Percentiles rank a stretch among this genome's conserved stretches.
Evolutionary conservation across 2,113 vertebrate genomes (phyloP).

Genomic region (Isurus oxyrinchus): DNA sequence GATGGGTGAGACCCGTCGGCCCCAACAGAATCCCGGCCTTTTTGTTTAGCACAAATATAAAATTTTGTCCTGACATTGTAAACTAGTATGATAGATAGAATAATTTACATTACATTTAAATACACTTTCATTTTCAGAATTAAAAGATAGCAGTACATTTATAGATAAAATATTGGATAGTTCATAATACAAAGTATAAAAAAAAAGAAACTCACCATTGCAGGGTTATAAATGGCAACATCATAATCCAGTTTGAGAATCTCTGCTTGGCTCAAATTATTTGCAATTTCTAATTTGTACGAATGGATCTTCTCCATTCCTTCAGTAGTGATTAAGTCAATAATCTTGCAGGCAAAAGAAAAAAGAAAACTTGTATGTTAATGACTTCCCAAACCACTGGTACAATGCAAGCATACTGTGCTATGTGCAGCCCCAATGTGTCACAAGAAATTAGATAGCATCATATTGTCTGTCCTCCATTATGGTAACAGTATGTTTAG

Average conservation of each 20-base stretch:
- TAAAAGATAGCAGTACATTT: neutral
- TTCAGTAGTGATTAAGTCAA: slow-evolving; percentile 47
- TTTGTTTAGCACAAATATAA: neutral
- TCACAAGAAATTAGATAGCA: neutral
- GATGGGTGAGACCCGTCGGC: neutral
- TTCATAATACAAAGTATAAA: neutral
- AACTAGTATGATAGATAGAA: neutral
- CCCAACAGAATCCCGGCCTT: neutral
- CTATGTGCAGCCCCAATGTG: too few relatives aligned
- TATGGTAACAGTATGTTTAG: neutral
- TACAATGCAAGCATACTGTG: neutral
- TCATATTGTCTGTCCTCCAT: neutral
- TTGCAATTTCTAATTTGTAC: slow-evolving; percentile 48
- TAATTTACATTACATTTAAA: neutral
- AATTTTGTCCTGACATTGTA: neutral
- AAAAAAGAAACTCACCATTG: slow-evolving; percentile 49
- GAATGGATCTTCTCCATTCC: slow-evolving; percentile 51
- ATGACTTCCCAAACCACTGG: too few relatives aligned
- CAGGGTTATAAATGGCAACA: slow-evolving; percentile 48
- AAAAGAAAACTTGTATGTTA: slow-evolving; percentile 14
- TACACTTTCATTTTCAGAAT: neutral
- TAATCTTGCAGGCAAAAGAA: slow-evolving; percentile 46
- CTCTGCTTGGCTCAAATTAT: slow-evolving; percentile 45
- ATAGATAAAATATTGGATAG: neutral
- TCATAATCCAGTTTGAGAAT: slow-evolving; percentile 49